These are phyloP conservation scores for Phytoseiulus persimilis DNA, from an alignment of 2,888 invertebrate genomes.

Conservation along the genomic window DNA sequence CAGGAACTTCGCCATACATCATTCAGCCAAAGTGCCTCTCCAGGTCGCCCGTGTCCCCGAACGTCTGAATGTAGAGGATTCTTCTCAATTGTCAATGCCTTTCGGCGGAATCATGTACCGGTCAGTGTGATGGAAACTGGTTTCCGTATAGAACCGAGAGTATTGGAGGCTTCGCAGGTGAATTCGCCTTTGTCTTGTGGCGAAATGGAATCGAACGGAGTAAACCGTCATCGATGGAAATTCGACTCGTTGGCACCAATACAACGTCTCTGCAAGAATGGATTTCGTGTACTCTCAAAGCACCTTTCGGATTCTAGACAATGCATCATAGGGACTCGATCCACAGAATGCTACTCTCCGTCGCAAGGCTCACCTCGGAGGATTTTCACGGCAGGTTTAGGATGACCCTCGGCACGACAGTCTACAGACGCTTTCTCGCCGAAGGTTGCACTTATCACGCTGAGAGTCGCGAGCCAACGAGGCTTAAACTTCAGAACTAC, in stretches of 20 bases:
- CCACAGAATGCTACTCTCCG: background rate
- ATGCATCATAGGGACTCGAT: background rate
- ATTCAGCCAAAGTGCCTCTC: too few species aligned
- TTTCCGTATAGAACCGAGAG: background rate
- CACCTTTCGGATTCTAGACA: background rate
- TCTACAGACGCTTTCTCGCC: background rate
- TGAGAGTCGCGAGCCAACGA: background rate
- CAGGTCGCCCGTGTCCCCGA: too few species aligned
- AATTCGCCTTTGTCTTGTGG: background rate
- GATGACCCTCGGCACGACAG: slow-evolving; percentile 10
- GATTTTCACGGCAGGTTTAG: background rate
- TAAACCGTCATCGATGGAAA: background rate
- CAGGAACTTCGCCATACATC: too few species aligned
- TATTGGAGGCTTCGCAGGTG: slow-evolving; percentile 11
- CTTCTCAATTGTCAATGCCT: too few species aligned
- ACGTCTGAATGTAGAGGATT: too few species aligned
- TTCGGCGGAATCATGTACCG: background rate
- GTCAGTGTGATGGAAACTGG: background rate
- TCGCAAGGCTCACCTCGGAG: background rate
- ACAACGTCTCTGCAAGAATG: background rate
- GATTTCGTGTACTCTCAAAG: background rate
- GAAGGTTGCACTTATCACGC: background rate
- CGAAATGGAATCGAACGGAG: background rate
- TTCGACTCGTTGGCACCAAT: background rate
- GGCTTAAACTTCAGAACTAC: slow-evolving; percentile 30